These are phyloP conservation scores for Dreissena rostriformis DNA, from an alignment of 1,140 invertebrate genomes.

Conservation along the genomic window DNA sequence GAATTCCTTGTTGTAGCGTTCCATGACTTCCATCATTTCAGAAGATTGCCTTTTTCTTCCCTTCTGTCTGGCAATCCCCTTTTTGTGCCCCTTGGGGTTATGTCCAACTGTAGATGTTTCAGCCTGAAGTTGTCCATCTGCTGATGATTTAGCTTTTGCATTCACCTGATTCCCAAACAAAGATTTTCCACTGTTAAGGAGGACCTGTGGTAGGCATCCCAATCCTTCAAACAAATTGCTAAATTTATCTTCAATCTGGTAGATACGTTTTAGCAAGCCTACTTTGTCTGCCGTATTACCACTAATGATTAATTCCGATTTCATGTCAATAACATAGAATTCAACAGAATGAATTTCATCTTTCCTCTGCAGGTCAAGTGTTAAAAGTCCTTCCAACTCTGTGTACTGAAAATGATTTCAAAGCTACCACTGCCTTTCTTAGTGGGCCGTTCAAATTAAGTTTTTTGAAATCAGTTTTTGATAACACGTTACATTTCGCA, in stretches of 20 bases:
- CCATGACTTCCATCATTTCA: background rate
- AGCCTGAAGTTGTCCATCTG: background rate
- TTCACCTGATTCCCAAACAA: background rate
- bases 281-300: conserved; percentile 10
- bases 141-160: background rate
- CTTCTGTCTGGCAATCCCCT: background rate
- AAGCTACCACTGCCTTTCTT: background rate
- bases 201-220: background rate
- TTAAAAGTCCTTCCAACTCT: background rate
- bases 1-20: background rate
- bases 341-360: conserved; percentile 14
- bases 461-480: background rate
- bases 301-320: conserved; percentile 34
- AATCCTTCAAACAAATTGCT: conserved; percentile 30
- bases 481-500: conserved; percentile 38
- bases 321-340: conserved; percentile 32
- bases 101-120: too few relatives aligned
- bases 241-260: background rate
- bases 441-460: background rate
- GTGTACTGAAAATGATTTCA: conserved; percentile 5
- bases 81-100: background rate
- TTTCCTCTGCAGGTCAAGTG: conserved; percentile 8
- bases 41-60: background rate
- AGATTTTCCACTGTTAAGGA: background rate
- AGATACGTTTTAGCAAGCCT: background rate